Evolutionary conservation across 1,140 invertebrate species (phyloP).

Genomic region (Ladona fulva): DNA sequence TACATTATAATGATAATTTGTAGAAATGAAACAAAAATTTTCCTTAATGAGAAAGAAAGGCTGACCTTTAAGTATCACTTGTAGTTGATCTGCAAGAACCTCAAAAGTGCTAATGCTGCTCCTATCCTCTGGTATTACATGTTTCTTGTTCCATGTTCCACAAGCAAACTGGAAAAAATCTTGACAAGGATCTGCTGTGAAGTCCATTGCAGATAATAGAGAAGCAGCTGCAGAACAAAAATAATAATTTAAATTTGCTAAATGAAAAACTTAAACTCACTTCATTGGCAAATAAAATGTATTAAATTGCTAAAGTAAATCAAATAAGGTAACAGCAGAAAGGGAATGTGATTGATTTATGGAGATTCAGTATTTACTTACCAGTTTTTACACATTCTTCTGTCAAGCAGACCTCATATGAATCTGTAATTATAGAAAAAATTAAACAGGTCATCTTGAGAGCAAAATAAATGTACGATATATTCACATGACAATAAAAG

Average conservation of each 20-base stretch:
- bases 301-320: not conserved
- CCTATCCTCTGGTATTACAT: conserved; percentile 81
- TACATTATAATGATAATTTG: too few species aligned
- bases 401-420: conserved; percentile 46
- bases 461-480: too few species aligned
- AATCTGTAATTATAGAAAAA: not conserved
- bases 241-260: not conserved
- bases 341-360: not conserved
- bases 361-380: conserved; percentile 20
- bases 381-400: conserved; percentile 60
- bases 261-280: not conserved
- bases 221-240: conserved; percentile 57
- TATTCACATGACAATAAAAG: too few species aligned
- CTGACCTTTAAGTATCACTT: conserved; percentile 66
- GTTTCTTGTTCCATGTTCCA: conserved; percentile 79
- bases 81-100: conserved; percentile 75
- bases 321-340: not conserved
- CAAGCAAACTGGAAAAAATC: conserved; percentile 88
- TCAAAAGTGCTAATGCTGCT: conserved; percentile 84
- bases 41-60: too few species aligned
- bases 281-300: not conserved
- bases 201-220: conserved; percentile 75
- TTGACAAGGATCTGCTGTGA: conserved; percentile 65
- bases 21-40: too few species aligned
- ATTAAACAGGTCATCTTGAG: too few species aligned